phyloP scores from a whole-genome alignment of 2,113 vertebrate species.

The Larimichthys polyactis region DNA sequence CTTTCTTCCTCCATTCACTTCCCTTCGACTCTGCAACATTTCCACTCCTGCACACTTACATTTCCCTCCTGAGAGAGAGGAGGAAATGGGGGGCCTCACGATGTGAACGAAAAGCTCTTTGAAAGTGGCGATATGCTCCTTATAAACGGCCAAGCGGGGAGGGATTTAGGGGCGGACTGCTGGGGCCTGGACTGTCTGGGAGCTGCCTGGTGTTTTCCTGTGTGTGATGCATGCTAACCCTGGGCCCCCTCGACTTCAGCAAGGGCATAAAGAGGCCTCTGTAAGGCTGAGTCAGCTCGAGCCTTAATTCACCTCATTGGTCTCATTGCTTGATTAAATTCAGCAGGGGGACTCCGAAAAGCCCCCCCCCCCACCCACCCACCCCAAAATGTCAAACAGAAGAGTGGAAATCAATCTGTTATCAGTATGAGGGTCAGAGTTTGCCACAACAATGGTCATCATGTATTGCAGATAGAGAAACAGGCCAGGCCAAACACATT shows the following conservation, averaged over 20 bases:
- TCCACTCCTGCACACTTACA: conserved; percentile 79
- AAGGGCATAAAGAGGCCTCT: conserved; percentile 79
- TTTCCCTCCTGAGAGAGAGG: conserved; percentile 80
- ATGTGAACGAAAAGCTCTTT: conserved; percentile 73
- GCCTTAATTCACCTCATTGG: conserved; percentile 75
- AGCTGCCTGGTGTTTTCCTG: conserved; percentile 79
- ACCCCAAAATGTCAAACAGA: conserved; percentile 29
- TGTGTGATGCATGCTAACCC: conserved; percentile 77
- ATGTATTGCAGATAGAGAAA: conserved; percentile 21
- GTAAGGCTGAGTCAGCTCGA: conserved; percentile 70
- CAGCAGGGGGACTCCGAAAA: conserved; percentile 54
- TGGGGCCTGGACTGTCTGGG: conserved; percentile 70
- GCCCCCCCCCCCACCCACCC: background rate
- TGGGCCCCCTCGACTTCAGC: conserved; percentile 62
- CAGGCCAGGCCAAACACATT: conserved; percentile 41
- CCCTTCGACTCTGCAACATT: conserved; percentile 75
- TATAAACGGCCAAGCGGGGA: conserved; percentile 64
- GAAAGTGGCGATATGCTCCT: conserved; percentile 69
- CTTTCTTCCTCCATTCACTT: conserved; percentile 74
- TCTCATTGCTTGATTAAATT: conserved; percentile 78
- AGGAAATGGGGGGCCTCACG: conserved; percentile 79
- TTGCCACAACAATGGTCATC: conserved; percentile 28
- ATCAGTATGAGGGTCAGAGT: conserved; percentile 22
- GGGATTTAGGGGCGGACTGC: conserved; percentile 60
- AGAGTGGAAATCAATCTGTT: conserved; percentile 51